Base-by-base conservation (phyloP, 2,113 vertebrate genomes). In the human region DNA sequence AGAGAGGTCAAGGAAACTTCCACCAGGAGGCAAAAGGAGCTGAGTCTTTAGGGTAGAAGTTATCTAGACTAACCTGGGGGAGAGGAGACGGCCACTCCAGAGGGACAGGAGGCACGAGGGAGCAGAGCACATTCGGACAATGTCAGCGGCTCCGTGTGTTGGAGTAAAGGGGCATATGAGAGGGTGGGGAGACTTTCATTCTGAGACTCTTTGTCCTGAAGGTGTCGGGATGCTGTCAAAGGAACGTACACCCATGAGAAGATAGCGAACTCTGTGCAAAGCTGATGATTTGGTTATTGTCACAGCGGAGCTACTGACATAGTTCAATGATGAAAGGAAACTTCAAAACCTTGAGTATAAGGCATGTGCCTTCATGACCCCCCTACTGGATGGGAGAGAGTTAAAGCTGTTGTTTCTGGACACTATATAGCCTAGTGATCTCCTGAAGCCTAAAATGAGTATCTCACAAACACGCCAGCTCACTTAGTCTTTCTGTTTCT, bases 41-140 rank as follows among this genome's bases (percentile, higher is more conserved):
- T 27, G 59, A 35, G 55, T 75, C 38, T 17, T 72, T 7, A 38
- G 70, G 61, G 20, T 27, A 20, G 78, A 27, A 32, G 13, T 52
- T 20, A 55, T 48, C 64, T 0, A 2, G 59, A 48, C 35, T 55
- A 43, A 16, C 1, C 2, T 17, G 3, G 30, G 2, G 1, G 43
- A 50, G 32, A n/a, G 17, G 1, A 3, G 57, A 75, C 1, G 27
- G 55, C 55, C 66, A 50, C 38, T 52, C 16, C 6, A 22, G 55
- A 48, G 80, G 35, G 57, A 12, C 0, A 13, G 55, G 35, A 64
- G 2, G 16, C 8, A 0, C 22, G 8, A 43, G 68, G 30, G 13
- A 25, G 18, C 45, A 55, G 52, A 32, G 48, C 10, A 4, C 14
- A 57, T 4, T 10, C 4, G 38, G 17, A 72, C 89, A 66, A 61